phyloP scores from a whole-genome alignment of 2,888 invertebrate genomes.

The Xestia c-nigrum region DNA sequence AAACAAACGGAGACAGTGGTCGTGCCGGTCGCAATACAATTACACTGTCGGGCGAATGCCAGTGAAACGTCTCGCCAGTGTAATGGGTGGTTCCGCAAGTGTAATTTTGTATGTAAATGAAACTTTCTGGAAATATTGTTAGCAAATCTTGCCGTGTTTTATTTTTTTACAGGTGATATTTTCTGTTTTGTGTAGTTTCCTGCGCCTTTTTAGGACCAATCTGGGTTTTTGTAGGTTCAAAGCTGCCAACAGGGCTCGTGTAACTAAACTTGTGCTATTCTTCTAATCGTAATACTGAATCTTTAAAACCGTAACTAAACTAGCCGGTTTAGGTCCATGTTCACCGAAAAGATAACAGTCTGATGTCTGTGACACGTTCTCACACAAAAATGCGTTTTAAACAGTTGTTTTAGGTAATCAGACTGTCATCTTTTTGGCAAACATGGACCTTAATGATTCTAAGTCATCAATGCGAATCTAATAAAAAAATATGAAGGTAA shows the following conservation, averaged over 20 bases:
- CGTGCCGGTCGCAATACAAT: conserved; percentile 50
- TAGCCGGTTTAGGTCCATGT: too few relatives aligned
- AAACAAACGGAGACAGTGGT: conserved; percentile 40
- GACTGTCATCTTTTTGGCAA: too few relatives aligned
- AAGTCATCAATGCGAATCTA: too few relatives aligned
- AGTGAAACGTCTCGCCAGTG: conserved; percentile 33
- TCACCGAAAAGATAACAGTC: too few relatives aligned
- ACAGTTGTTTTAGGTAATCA: too few relatives aligned
- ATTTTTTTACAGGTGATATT: conserved; percentile 15
- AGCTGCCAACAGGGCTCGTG: background rate
- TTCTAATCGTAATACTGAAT: background rate
- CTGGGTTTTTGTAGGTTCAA: background rate
- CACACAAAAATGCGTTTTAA: too few relatives aligned
- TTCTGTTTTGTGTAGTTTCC: background rate
- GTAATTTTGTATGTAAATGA: conserved; percentile 42
- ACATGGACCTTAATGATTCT: too few relatives aligned
- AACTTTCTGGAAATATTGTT: conserved; percentile 41
- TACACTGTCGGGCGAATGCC: conserved; percentile 29
- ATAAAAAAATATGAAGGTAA: too few relatives aligned
- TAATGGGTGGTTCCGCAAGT: conserved; percentile 32
- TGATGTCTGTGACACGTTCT: too few relatives aligned
- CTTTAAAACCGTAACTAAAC: too few relatives aligned
- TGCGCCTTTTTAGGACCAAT: background rate
- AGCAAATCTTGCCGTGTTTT: conserved; percentile 27
- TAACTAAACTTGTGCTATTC: background rate